Evolutionary conservation across 2,113 vertebrate genomes (phyloP), one percentile per base, ranked within the genome.

Genomic region (Xiphophorus maculatus): DNA sequence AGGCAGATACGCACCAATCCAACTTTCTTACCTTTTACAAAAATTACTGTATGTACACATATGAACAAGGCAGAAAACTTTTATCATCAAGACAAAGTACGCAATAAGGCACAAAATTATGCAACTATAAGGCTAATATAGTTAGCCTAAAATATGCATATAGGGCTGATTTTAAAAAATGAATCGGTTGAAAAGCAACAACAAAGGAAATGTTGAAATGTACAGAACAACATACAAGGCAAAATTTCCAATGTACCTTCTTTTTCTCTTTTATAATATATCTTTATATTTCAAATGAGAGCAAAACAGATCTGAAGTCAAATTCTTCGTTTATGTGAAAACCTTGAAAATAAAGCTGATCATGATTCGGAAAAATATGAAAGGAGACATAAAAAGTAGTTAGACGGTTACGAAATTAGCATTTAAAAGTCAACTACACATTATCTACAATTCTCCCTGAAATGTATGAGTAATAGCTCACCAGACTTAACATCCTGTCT

Each of bases 111-210:
- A 37, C 3, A 12, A 37, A 11, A 9, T 37, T 37, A 37, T 37
- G 35, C 35, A 37, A 37, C 35, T 37, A 37, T 10, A 37, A 37
- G 35, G 35, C 35, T 37, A 37, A 37, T 37, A 10, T 37, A 37
- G 2, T 11, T 2, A 37, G 35, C 35, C 35, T 37, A 90, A 3
- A 93, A 92, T 91, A 83, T 93, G 91, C 92, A 93, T 86, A 85
- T 89, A 92, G 89, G 90, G 90, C 90, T 88, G 90, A 86, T 89
- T 69, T 0, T 63, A 42, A 42, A 42, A 42, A 3, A 42, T 42
- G 0, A 6, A 67, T 77, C 78, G 84, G 82, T 77, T 83, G 71
- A 89, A 89, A 74, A 63, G 64, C 84, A 91, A 84, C 71, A 37
- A 61, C 6, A 54, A 71, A 87, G 82, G n/a, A 92, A 90, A 93